Percentiles rank a stretch among this genome's conserved stretches.
Conservation (phyloP, 2,797 vertebrate genomes). For the Myotis pilosus region DNA sequence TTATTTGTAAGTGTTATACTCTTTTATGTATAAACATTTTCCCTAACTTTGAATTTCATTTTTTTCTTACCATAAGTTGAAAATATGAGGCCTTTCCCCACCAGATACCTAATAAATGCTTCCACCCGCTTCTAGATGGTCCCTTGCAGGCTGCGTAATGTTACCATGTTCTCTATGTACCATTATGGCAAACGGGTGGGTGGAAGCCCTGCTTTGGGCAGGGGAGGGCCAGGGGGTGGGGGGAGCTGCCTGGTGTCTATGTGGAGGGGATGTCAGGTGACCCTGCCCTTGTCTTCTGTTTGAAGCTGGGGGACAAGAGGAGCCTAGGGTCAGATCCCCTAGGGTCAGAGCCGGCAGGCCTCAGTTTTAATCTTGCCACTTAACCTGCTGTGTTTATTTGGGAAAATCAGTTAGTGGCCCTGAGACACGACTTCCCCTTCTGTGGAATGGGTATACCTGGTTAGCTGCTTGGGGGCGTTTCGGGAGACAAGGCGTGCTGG, state of each 20-base stretch:
- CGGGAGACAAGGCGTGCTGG: background rate
- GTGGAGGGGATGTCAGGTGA: background rate
- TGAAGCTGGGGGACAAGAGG: background rate
- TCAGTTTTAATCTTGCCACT: background rate
- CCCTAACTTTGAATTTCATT: background rate
- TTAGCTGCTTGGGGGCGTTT: background rate
- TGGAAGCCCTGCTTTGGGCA: background rate
- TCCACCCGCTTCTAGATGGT: too few relatives aligned
- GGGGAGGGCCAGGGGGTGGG: too few relatives aligned
- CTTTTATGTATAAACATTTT: background rate
- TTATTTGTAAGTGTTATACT: background rate
- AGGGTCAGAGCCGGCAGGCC: background rate
- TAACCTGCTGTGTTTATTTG: background rate
- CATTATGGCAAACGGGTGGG: background rate
- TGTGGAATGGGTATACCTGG: too few relatives aligned
- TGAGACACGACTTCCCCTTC: background rate
- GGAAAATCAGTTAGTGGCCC: background rate
- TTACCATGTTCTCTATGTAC: background rate
- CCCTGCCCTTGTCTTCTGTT: background rate
- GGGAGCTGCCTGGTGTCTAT: background rate
- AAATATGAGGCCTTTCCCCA: background rate
- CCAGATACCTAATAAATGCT: background rate
- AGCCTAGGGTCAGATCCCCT: background rate
- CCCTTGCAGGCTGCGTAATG: background rate
- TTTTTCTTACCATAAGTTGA: background rate